Percentiles rank a stretch among this genome's conserved stretches.
These are phyloP conservation scores for Cottus gobio DNA, from an alignment of 2,113 vertebrate species.

Conservation along the genomic window DNA sequence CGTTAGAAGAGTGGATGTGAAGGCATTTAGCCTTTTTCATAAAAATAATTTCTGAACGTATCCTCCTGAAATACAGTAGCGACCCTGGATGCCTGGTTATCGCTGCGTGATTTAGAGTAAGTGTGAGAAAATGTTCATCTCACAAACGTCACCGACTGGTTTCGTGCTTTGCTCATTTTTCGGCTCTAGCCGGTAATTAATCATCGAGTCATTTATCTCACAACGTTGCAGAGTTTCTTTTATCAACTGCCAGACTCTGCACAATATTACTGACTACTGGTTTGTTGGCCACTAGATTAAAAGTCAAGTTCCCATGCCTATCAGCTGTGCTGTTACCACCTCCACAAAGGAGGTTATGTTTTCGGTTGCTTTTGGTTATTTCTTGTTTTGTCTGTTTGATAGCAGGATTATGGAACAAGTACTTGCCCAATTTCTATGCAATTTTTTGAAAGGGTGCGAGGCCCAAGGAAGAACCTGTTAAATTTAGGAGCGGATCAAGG, in stretches of 20 bases:
- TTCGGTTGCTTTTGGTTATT: background rate
- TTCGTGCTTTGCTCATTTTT: constrained; percentile 70
- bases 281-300: constrained; percentile 54
- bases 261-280: constrained; percentile 54
- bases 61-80: constrained; percentile 22
- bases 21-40: background rate
- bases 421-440: background rate
- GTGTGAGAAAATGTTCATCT: constrained; percentile 72
- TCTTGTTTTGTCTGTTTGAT: background rate
- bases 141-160: constrained; percentile 60
- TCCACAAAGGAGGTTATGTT: background rate
- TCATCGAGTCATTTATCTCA: constrained; percentile 75
- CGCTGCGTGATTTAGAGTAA: constrained; percentile 21
- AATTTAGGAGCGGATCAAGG: background rate
- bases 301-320: constrained; percentile 57
- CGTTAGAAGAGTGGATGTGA: background rate
- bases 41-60: background rate
- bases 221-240: constrained; percentile 62
- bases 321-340: constrained; percentile 5
- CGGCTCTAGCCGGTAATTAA: constrained; percentile 69
- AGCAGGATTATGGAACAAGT: background rate
- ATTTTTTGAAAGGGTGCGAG: background rate
- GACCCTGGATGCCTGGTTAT: constrained; percentile 4
- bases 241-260: constrained; percentile 73
- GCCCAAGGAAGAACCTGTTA: no score